Percentiles rank a stretch among this genome's conserved stretches.
Evolutionary conservation across 2,888 invertebrate genomes (phyloP).

Genomic region (Dexiosoma caninum): DNA sequence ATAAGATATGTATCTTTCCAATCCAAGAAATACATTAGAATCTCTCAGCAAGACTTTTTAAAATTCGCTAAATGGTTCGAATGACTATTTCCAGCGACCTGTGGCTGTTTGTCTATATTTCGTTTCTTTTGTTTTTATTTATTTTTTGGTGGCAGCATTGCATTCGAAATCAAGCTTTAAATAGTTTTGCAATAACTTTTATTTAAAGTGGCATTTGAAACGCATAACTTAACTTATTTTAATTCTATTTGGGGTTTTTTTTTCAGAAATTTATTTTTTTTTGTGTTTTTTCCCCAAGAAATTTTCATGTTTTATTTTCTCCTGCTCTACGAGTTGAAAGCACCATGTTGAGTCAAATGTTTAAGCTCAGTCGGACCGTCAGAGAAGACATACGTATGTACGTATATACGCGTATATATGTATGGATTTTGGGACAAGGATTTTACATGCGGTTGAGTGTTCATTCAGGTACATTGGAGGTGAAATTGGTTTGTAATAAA

Average conservation of each 20-base stretch:
- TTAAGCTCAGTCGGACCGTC: conserved; percentile 27
- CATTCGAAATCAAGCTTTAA: conserved; percentile 40
- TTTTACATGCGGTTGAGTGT: conserved; percentile 42
- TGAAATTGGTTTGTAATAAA: conserved; percentile 10
- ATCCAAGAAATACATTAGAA: conserved; percentile 48
- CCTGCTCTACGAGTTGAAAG: conserved; percentile 35
- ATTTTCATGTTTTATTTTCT: conserved; percentile 15
- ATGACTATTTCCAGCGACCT: not conserved
- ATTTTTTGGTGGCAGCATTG: conserved; percentile 19
- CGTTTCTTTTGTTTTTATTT: not conserved
- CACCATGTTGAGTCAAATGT: conserved; percentile 59
- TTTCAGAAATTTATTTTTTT: not conserved
- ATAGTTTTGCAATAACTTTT: conserved; percentile 45
- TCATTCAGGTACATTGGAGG: conserved; percentile 19
- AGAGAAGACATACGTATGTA: not conserved
- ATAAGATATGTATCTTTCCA: conserved; percentile 56
- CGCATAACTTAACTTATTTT: conserved; percentile 61
- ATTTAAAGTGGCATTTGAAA: conserved; percentile 61
- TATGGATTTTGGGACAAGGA: conserved; percentile 44
- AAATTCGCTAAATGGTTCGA: conserved; percentile 4
- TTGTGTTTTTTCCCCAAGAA: conserved; percentile 35
- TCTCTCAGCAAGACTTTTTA: conserved; percentile 56
- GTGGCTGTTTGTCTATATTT: not conserved
- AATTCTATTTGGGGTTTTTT: conserved; percentile 13
- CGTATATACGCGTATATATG: not conserved